These are phyloP conservation scores for Plemyria rubiginata DNA, from an alignment of 2,888 invertebrate genomes.

Conservation along the genomic window DNA sequence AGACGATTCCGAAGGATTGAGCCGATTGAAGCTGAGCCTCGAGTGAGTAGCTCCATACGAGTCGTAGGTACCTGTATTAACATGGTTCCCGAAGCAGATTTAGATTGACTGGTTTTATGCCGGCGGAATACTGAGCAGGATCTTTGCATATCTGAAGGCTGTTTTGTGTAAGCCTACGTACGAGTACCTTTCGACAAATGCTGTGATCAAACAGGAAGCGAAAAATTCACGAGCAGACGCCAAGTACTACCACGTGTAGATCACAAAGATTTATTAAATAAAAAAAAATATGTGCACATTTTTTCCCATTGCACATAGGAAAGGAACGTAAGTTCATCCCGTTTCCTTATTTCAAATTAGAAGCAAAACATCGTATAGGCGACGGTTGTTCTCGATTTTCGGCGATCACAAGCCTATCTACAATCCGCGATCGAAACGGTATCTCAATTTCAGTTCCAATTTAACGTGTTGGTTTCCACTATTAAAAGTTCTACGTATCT, in stretches of 20 bases:
- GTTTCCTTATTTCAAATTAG: neutral
- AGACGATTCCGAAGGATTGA: conserved; percentile 44
- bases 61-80: conserved; percentile 20
- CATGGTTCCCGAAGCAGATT: conserved; percentile 24
- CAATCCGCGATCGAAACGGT: conserved; percentile 2
- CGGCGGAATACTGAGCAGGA: conserved; percentile 17
- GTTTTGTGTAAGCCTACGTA: conserved; percentile 21
- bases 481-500: conserved; percentile 31
- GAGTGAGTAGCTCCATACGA: conserved; percentile 12
- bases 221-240: neutral
- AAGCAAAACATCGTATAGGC: neutral
- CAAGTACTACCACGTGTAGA: too few relatives aligned
- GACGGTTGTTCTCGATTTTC: neutral
- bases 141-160: conserved; percentile 17
- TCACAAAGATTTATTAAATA: too few relatives aligned
- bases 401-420: conserved; percentile 1
- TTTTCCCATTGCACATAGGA: too few relatives aligned
- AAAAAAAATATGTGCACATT: too few relatives aligned
- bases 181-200: conserved; percentile 9
- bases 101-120: conserved; percentile 22
- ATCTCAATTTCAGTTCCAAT: conserved; percentile 14
- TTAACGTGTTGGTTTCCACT: conserved; percentile 18
- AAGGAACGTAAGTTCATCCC: too few relatives aligned
- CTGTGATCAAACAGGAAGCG: neutral
- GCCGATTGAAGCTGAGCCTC: conserved; percentile 36